Percentiles rank a stretch among this genome's conserved stretches.
Conservation (phyloP, 2,888 invertebrate species). For the Leptinotarsa juncta region DNA sequence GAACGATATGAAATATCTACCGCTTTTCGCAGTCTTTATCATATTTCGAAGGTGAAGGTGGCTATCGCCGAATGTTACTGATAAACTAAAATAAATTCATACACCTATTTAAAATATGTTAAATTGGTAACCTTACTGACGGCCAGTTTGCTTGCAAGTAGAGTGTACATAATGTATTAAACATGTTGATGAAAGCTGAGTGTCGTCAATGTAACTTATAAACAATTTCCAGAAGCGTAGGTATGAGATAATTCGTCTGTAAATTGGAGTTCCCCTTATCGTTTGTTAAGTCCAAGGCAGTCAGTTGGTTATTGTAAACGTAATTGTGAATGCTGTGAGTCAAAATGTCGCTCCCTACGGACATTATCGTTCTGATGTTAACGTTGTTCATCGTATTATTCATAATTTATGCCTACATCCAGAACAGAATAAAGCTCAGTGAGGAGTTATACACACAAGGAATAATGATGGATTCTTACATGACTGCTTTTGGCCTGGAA, state of each 20-base stretch:
- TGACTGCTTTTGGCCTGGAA: constrained; percentile 27
- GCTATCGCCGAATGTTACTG: not conserved
- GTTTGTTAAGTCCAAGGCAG: constrained; percentile 4
- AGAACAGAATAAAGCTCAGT: constrained; percentile 43
- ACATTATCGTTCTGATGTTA: constrained; percentile 45
- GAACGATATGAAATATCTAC: too few species aligned
- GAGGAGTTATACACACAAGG: constrained; percentile 33
- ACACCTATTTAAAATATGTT: not conserved
- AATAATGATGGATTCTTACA: constrained; percentile 25
- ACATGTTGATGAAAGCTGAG: not conserved
- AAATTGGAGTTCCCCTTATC: not conserved
- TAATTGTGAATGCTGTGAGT: not conserved
- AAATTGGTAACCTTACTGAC: not conserved
- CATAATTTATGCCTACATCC: constrained; percentile 49
- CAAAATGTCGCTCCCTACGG: constrained; percentile 44
- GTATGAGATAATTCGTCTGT: constrained; percentile 6
- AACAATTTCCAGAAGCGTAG: constrained; percentile 18
- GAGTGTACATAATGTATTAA: not conserved
- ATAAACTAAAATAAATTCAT: not conserved
- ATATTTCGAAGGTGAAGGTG: not conserved
- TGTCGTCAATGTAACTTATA: not conserved
- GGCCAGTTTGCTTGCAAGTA: not conserved
- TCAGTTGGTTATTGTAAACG: not conserved
- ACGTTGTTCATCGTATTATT: constrained; percentile 47
- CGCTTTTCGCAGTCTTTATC: not conserved